Base-by-base conservation (phyloP, 2,113 vertebrate genomes). In the Aptenodytes forsteri region DNA sequence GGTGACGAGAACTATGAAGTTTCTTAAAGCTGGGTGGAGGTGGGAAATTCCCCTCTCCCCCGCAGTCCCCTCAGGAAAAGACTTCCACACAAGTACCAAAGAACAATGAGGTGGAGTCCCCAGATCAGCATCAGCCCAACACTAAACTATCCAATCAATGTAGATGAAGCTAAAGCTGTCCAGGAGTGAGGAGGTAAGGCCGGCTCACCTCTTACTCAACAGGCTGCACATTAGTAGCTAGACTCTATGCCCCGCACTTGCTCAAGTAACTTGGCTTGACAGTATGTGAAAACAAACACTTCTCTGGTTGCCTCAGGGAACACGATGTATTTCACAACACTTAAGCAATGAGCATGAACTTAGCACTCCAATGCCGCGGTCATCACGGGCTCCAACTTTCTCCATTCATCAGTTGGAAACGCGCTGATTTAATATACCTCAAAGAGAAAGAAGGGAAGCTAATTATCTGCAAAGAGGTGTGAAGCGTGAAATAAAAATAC, bases 401-500 rank as follows among this genome's bases (percentile, higher is more conserved):
- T 82, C 93, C 77, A 92, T 95, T 91, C 78, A 92, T 94, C 91
- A 89, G 72, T 36, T 30, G 55, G 65, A 94, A 95, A 80, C 25
- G 36, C 47, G 32, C 65, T 90, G 88, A 94, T 93, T 97, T 94
- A 81, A 94, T 87, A 96, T 47, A 92, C 34, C 62, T 64, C 36
- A 83, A 87, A 86, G 90, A 93, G 47, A 79, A 96, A 83, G 29
- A 62, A 50, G 69, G 27, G 30, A 92, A 77, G 44, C 72, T 89
- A 97, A 87, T 95, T 89, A 71, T 93, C 81, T 96, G 79, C 77
- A 96, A 93, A 93, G 72, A 92, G 62, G 67, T 93, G 58, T 80
- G 82, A 94, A 92, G 89, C 69, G 55, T 87, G 83, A 92, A 97
- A 96, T 84, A 83, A 95, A 96, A 94, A 90, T 79, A 96, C 16